Conservation (phyloP, 2,888 invertebrate genomes). For the Drosophila robusta region DNA sequence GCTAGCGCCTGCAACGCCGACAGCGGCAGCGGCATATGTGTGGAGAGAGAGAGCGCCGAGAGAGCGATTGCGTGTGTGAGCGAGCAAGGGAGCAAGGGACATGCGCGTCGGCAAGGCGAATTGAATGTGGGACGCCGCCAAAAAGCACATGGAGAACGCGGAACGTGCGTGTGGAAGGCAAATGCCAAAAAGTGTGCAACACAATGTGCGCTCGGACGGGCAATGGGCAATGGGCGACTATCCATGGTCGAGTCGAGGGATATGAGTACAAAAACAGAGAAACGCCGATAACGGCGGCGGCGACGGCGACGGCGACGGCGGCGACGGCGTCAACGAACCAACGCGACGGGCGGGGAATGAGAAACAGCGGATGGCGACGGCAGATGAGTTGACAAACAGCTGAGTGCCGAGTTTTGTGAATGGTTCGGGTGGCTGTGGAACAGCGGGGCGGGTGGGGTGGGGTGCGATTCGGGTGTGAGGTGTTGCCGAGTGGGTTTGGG, state of each 20-base stretch:
- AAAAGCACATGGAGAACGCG: constrained; percentile 69
- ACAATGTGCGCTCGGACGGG: constrained; percentile 67
- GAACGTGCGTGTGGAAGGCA: constrained; percentile 77
- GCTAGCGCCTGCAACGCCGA: constrained; percentile 54
- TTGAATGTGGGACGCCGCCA: constrained; percentile 77
- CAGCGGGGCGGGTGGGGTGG: constrained; percentile 12
- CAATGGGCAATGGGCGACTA: constrained; percentile 46
- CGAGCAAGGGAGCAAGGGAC: constrained; percentile 22
- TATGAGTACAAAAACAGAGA: constrained; percentile 84
- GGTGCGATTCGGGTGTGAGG: constrained; percentile 29
- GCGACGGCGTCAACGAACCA: constrained; percentile 65
- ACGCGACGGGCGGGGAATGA: constrained; percentile 37
- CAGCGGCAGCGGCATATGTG: constrained; percentile 29
- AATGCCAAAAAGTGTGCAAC: constrained; percentile 81
- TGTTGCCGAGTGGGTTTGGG: constrained; percentile 27
- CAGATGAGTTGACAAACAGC: constrained; percentile 81
- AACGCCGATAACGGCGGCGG: constrained; percentile 77
- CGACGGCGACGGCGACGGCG: constrained; percentile 60
- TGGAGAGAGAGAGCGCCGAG: constrained; percentile 19
- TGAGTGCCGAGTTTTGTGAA: constrained; percentile 78
- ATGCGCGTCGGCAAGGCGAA: constrained; percentile 41
- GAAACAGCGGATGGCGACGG: constrained; percentile 75
- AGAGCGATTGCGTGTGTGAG: too few species aligned
- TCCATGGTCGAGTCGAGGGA: constrained; percentile 66
- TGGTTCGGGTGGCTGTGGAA: constrained; percentile 56